Evolutionary conservation across 2,797 vertebrate genomes (phyloP).

Genomic region (Cheirogaleus major): DNA sequence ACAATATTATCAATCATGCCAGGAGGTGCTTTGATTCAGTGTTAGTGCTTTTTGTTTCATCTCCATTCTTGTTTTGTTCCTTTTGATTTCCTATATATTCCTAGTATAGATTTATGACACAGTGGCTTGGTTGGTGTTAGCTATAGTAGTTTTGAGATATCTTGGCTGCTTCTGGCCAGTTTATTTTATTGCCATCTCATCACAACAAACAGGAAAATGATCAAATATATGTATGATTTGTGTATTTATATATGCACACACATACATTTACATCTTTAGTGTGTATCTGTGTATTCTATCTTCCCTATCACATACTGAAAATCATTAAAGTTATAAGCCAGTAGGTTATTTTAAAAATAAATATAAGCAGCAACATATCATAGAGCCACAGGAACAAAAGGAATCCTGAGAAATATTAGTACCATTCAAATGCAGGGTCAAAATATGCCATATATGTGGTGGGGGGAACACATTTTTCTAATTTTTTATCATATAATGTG

Average conservation of each 20-base stretch:
- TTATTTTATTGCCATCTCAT: neutral
- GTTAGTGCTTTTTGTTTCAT: neutral
- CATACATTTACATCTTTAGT: neutral
- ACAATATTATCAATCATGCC: neutral
- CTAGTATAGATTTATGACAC: neutral
- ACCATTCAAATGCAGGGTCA: neutral
- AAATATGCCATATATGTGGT: neutral
- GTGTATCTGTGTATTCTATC: neutral
- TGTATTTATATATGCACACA: neutral
- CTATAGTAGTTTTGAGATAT: neutral
- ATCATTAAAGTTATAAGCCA: neutral
- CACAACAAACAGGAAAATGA: neutral
- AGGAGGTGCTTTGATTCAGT: neutral
- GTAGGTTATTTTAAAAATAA: neutral
- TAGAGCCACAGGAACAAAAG: neutral
- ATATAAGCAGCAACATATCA: neutral
- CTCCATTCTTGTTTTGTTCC: neutral
- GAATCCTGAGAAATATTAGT: neutral
- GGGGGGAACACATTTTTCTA: neutral
- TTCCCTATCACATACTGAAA: neutral
- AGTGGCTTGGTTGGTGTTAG: neutral
- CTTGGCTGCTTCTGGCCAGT: neutral
- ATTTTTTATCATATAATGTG: neutral
- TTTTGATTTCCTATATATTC: neutral
- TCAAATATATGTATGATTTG: neutral